Evolutionary conservation across 2,113 vertebrate species (phyloP), one percentile per base, ranked within the genome.

Genomic region (Leptosomus discolor): DNA sequence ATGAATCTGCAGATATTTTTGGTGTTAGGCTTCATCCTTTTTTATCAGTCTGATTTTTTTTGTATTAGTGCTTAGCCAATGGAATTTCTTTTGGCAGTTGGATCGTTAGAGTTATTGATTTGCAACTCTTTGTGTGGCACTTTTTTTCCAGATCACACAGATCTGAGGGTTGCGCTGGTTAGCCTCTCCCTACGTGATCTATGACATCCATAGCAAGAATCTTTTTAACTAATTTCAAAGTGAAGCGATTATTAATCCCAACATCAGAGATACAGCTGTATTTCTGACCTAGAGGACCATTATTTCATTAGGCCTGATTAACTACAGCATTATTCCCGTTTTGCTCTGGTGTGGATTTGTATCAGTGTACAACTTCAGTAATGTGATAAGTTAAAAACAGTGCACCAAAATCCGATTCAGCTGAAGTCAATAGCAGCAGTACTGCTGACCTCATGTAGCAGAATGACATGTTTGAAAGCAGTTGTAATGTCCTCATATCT

Each of bases 241-340:
- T 73, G 61, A n/a, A 87, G n/a, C 0, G 0, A 85, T 18, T 81
- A 84, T 92, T 92, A 94, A 87, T 91, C 92, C 69, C 61, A 81
- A 82, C 69, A 85, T 91, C 80, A 88, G 86, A 73, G 65, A 65
- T 94, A 94, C 84, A 96, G 87, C 91, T 94, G 84, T 26, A 54
- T 95, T 95, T 88, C 78, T 96, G 91, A 96, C 87, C 89, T 88
- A 63, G 70, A 91, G 53, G 81, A 81, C 88, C 21, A 41, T 82
- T 78, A n/a, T 91, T 89, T 95, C 81, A 76, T 94, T 95, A 87
- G 69, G 26, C 51, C 60, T 95, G 77, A 91, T 94, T 92, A 91
- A 90, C 73, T 85, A 46, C 91, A 92, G 74, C 53, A 34, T 87
- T 91, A 83, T 61, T 92, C n/a, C 61, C 34, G 6, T 65, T 94